Evolutionary conservation across 2,797 vertebrate genomes (phyloP).

Genomic region (Sebastiscus tertius): DNA sequence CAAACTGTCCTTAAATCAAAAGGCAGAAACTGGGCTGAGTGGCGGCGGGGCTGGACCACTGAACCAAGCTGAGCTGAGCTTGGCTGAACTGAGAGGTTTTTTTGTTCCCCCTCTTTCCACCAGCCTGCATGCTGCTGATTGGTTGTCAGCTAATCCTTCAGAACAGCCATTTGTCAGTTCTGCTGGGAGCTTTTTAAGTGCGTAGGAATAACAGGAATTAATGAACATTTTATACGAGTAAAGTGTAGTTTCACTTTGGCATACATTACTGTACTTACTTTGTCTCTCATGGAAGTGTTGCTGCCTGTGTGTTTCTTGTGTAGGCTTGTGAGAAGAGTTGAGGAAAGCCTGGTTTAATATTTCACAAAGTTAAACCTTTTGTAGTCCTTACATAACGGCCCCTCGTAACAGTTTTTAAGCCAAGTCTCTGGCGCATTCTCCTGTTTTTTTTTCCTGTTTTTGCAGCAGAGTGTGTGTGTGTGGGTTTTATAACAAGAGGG

Average conservation of each 20-base stretch:
- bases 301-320: not conserved
- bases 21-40: not conserved
- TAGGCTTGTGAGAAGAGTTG: not conserved
- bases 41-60: not conserved
- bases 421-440: slow-evolving; percentile 38
- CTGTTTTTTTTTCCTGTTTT: slow-evolving; percentile 20
- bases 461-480: slow-evolving; percentile 9
- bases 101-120: not conserved
- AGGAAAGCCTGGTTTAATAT: slow-evolving; percentile 22
- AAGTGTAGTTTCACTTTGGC: not conserved
- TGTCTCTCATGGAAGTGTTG: not conserved
- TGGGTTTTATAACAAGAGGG: slow-evolving; percentile 49
- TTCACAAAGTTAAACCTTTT: slow-evolving; percentile 45
- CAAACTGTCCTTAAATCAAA: not conserved
- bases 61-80: not conserved
- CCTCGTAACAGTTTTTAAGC: slow-evolving; percentile 46
- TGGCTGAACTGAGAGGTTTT: not conserved
- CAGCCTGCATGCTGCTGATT: slow-evolving; percentile 4
- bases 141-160: not conserved
- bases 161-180: not conserved
- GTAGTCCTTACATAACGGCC: slow-evolving; percentile 48
- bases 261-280: not conserved
- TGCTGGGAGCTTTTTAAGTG: not conserved
- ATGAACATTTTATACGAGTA: not conserved
- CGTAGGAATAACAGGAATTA: not conserved